These are phyloP conservation scores for Serilophus lunatus DNA, from an alignment of 2,113 vertebrate genomes.

Conservation along the genomic window DNA sequence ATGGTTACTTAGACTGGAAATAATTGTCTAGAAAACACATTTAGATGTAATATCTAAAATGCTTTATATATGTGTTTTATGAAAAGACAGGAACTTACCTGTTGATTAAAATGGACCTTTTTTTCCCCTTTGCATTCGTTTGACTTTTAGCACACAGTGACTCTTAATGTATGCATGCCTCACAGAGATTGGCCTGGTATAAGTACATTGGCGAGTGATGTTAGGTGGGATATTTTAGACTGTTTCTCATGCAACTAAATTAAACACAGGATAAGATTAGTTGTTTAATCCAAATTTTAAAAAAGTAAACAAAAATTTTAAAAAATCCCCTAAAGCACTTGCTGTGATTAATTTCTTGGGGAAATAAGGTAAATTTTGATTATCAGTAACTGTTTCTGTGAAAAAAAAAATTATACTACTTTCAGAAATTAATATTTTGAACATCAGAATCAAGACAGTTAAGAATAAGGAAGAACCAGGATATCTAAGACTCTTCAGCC, in stretches of 20 bases:
- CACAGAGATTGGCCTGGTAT: not conserved
- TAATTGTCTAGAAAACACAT: conserved; percentile 71
- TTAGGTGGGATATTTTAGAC: not conserved
- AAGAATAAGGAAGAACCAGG: not conserved
- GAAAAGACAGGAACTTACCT: not conserved
- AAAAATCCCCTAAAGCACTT: not conserved
- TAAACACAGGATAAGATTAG: not conserved
- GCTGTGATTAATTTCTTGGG: not conserved
- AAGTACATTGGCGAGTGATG: not conserved
- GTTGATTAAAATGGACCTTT: not conserved
- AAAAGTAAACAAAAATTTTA: not conserved
- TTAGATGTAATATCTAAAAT: conserved; percentile 63
- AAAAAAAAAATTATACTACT: not conserved
- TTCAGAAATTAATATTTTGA: not conserved
- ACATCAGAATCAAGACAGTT: not conserved
- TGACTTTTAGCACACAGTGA: not conserved
- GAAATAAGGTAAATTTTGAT: not conserved
- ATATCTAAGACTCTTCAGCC: not conserved
- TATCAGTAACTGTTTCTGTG: not conserved
- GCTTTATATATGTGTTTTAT: not conserved
- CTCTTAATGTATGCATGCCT: not conserved
- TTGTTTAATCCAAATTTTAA: conserved; percentile 1
- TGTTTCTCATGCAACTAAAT: conserved; percentile 28
- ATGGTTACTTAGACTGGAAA: conserved; percentile 70
- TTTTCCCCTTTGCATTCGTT: not conserved